These are phyloP conservation scores for Mimas tiliae DNA, from an alignment of 2,888 invertebrate genomes.

Conservation along the genomic window DNA sequence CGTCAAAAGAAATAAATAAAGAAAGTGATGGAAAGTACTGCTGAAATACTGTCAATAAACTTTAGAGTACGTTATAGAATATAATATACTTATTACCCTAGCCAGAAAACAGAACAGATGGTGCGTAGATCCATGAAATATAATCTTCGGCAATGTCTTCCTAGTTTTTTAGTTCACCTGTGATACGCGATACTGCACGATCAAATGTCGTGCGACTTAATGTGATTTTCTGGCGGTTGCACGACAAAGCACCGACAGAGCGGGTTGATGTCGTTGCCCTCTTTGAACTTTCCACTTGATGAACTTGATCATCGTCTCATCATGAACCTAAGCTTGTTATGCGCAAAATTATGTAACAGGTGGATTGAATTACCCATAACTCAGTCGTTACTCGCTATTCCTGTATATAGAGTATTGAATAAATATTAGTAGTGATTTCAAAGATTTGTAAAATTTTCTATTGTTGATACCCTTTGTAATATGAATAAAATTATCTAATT, in stretches of 20 bases:
- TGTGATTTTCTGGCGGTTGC: slow-evolving; percentile 70
- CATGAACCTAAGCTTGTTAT: slow-evolving; percentile 47
- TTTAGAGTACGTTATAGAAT: neutral
- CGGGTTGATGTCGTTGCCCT: slow-evolving; percentile 65
- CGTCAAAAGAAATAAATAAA: neutral
- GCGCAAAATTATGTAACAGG: slow-evolving; percentile 57
- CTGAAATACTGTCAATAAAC: neutral
- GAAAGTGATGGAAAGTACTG: slow-evolving; percentile 9
- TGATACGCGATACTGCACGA: slow-evolving; percentile 44
- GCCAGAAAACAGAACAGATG: slow-evolving; percentile 37
- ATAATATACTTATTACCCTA: neutral
- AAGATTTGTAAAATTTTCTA: neutral
- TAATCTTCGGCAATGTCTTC: slow-evolving; percentile 51
- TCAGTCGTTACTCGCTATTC: neutral
- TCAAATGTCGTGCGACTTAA: slow-evolving; percentile 62
- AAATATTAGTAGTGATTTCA: neutral
- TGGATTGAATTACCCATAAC: slow-evolving; percentile 2
- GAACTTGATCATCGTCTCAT: slow-evolving; percentile 77
- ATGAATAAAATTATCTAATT: too few relatives aligned
- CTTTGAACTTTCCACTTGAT: slow-evolving; percentile 79
- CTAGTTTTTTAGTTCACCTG: slow-evolving; percentile 55
- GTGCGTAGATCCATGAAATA: slow-evolving; percentile 46
- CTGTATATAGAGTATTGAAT: neutral
- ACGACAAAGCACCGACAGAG: slow-evolving; percentile 64
- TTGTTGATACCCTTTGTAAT: neutral